Percentiles rank a stretch among this genome's conserved stretches.
Evolutionary conservation across 2,113 vertebrate genomes (phyloP).

Genomic region (Silurus meridionalis): DNA sequence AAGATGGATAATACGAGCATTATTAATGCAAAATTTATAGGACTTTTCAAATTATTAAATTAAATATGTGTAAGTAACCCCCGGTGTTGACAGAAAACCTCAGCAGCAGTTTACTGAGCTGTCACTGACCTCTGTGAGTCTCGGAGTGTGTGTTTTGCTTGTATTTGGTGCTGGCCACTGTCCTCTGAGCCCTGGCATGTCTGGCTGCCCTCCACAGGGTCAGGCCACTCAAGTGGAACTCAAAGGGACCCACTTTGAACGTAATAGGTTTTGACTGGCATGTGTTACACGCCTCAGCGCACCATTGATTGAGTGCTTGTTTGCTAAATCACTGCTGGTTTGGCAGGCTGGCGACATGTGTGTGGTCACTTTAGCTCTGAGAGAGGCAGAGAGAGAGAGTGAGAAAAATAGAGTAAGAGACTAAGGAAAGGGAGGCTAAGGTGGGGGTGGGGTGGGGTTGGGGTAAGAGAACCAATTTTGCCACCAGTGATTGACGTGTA

Average conservation of each 20-base stretch:
- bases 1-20: background rate
- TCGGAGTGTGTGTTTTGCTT: conserved; percentile 44
- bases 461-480: conserved; percentile 12
- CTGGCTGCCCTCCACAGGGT: conserved; percentile 78
- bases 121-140: background rate
- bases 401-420: background rate
- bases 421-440: background rate
- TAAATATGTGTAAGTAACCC: background rate
- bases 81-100: background rate
- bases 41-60: background rate
- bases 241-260: conserved; percentile 80
- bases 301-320: conserved; percentile 87
- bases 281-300: conserved; percentile 83
- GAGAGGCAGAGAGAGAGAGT: conserved; percentile 20
- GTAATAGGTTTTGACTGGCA: conserved; percentile 88
- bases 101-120: background rate
- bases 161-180: conserved; percentile 66
- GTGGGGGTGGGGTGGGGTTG: background rate
- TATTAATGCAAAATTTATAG: background rate
- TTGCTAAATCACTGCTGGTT: conserved; percentile 89
- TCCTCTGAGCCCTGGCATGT: conserved; percentile 75
- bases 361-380: conserved; percentile 68
- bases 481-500: conserved; percentile 25
- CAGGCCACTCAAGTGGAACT: conserved; percentile 81
- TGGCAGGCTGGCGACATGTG: conserved; percentile 72